Conservation (phyloP, 2,797 vertebrate species). For the Falco naumanni region DNA sequence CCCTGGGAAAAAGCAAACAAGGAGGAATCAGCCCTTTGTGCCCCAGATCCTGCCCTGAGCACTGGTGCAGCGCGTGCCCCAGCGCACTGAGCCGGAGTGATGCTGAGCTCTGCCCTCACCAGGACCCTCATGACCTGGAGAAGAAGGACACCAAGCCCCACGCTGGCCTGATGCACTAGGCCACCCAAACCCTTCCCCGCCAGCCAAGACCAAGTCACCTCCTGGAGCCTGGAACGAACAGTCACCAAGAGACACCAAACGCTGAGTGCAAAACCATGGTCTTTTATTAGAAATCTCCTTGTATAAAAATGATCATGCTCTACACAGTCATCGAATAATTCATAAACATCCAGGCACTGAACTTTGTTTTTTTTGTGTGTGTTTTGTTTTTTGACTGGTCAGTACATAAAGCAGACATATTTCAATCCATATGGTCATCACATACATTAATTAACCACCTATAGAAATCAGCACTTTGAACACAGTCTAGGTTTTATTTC, state of each 20-base stretch:
- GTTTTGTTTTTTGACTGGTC: constrained; percentile 84
- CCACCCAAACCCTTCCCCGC: neutral
- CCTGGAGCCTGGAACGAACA: neutral
- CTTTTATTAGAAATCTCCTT: constrained; percentile 96
- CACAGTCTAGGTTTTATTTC: constrained; percentile 82
- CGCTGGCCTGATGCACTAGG: neutral
- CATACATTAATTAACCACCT: constrained; percentile 90
- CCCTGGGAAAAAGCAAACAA: accelerated
- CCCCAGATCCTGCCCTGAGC: neutral
- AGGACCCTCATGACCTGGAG: neutral
- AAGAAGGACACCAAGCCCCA: neutral
- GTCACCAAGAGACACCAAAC: constrained; percentile 63
- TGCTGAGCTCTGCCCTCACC: neutral
- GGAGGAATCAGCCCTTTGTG: neutral
- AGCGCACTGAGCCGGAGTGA: neutral
- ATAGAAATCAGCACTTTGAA: constrained; percentile 90
- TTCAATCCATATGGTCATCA: constrained; percentile 89
- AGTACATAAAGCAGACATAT: constrained; percentile 88
- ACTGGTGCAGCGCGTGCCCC: neutral
- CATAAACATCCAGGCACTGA: constrained; percentile 99
- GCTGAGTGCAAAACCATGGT: constrained; percentile 88
- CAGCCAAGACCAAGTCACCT: neutral
- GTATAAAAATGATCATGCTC: constrained; percentile 99
- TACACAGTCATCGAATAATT: constrained; percentile 89
- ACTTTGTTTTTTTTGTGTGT: constrained; percentile 81